Base-by-base conservation (phyloP, 1,140 invertebrate genomes). In the Triops longicaudatus region DNA sequence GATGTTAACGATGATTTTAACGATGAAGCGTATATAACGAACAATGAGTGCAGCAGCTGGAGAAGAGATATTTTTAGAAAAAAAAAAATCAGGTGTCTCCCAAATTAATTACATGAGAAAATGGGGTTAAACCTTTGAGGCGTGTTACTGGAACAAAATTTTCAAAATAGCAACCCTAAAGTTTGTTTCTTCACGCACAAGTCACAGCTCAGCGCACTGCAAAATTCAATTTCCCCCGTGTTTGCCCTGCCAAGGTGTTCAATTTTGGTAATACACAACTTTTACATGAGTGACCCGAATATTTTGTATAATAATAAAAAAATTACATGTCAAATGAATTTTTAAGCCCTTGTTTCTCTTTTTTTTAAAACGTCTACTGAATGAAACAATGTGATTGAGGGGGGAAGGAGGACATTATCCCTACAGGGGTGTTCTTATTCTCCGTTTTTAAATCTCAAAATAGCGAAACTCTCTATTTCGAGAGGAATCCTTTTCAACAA, bases 21-120 rank as follows among this genome's bases (percentile, higher is more conserved):
- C 50, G 50, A 63, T 63, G 50, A 63, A 63, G 50, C 50, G 50
- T 63, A 63, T 37, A 37, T 63, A 63, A 63, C 50, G 50, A 63
- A 63, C 50, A 22, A 63, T 63, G 50, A 22, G 50, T 63, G 50
- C 50, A 63, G 50, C 50, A 63, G 50, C 22, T 63, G 17, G 50
- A 14, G 22, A 63, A 63, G 22, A 63, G 50, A 63, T 63, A 37
- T 37, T 37, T 22, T 14, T n/a, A 6, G 5, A 0, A 63, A 63
- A 0, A 63, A 63, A 63, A 63, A n/a, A 63, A 63, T 63, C 50
- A 63, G 50, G 50, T 63, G 31, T 37, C 31, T 37, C 31, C 31
- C 22, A 22, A 63, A 63, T 5, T 63, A 63, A 63, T 63, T 17
- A 63, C 50, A 63, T 14, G 14, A 63, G 22, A 63, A 63, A 63